Evolutionary conservation across 2,113 vertebrate genomes (phyloP).

Genomic region (Vireo altiloquus): DNA sequence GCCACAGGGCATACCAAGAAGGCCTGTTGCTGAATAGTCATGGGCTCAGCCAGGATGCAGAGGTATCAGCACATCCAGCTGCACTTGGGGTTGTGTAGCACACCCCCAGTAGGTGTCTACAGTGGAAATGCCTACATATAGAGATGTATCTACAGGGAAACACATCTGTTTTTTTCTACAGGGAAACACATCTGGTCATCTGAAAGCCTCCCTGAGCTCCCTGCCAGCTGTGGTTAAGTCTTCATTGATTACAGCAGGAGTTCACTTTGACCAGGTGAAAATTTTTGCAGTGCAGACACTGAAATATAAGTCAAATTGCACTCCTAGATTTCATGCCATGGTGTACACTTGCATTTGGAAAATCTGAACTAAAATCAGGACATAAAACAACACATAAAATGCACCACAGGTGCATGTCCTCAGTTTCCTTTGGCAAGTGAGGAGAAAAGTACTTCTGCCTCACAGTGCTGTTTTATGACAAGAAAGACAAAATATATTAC

Average conservation of each 20-base stretch:
- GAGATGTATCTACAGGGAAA: neutral
- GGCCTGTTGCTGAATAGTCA: neutral
- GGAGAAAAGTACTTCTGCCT: neutral
- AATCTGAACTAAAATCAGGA: neutral
- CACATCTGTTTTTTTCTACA: neutral
- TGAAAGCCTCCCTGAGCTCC: neutral
- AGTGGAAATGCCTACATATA: neutral
- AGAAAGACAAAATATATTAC: neutral
- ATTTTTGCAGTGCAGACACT: neutral
- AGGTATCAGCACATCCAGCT: too few relatives aligned
- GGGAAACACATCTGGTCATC: neutral
- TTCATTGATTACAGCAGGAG: neutral
- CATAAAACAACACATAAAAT: neutral
- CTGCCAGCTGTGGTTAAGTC: neutral
- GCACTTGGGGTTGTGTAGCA: too few relatives aligned
- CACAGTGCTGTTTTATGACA: neutral
- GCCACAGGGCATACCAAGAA: neutral
- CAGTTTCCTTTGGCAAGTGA: neutral
- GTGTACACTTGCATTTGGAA: neutral
- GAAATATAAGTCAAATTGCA: neutral
- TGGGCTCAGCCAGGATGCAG: neutral
- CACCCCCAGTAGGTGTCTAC: neutral
- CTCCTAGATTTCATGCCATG: neutral
- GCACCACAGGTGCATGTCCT: neutral
- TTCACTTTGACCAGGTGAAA: neutral